A percentile compares a stretch with the other conserved stretches of the same genome.
These are phyloP conservation scores for Polydrusus pterygomalis DNA, from an alignment of 2,888 invertebrate genomes.

Conservation along the genomic window DNA sequence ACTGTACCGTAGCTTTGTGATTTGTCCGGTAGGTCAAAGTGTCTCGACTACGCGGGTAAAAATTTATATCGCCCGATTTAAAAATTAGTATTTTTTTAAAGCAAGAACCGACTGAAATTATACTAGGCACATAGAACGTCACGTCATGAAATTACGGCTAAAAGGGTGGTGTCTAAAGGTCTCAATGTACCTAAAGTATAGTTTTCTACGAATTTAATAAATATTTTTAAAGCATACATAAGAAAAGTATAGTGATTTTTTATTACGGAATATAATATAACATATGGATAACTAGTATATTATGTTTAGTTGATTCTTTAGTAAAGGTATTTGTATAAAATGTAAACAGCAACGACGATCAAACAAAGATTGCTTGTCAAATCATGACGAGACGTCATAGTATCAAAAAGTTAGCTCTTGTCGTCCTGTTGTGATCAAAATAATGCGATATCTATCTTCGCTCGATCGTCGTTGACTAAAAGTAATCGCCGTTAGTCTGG, in stretches of 20 bases:
- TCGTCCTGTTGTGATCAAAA: too few species aligned
- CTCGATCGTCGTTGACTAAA: too few species aligned
- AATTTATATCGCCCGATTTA: too few species aligned
- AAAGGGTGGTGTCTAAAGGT: slow-evolving; percentile 21
- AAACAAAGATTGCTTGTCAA: too few species aligned
- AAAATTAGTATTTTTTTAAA: too few species aligned
- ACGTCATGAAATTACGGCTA: not conserved
- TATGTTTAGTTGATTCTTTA: slow-evolving; percentile 38
- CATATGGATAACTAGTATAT: not conserved
- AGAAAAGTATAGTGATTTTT: slow-evolving; percentile 22
- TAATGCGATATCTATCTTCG: too few species aligned
- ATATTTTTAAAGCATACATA: slow-evolving; percentile 24
- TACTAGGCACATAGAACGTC: slow-evolving; percentile 6
- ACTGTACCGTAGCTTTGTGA: not conserved
- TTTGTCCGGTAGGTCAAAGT: not conserved
- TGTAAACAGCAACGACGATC: slow-evolving; percentile 7
- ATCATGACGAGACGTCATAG: too few species aligned
- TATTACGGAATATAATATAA: slow-evolving; percentile 14
- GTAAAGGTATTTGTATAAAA: slow-evolving; percentile 23
- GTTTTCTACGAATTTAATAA: slow-evolving; percentile 40
- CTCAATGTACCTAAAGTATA: slow-evolving; percentile 42
- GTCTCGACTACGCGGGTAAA: too few species aligned
- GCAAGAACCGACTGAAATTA: not conserved
- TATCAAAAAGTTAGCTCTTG: too few species aligned
- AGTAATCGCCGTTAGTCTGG: too few species aligned